Evolutionary conservation across 1,140 invertebrate genomes (phyloP).

Genomic region (Scaptomyza graminum): DNA sequence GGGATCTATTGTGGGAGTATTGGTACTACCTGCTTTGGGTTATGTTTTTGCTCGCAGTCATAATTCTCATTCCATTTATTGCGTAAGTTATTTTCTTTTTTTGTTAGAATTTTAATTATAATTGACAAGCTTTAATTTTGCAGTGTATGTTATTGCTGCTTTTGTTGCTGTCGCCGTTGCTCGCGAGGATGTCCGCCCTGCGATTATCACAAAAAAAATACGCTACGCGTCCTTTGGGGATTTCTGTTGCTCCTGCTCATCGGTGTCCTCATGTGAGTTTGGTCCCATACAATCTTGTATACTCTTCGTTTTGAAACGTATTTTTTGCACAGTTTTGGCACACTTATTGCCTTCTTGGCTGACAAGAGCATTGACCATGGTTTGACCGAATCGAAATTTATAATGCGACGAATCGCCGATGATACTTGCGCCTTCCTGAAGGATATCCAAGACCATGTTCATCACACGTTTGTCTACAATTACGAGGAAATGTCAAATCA

Average conservation of each 20-base stretch:
- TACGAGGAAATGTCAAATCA: slow-evolving; percentile 88
- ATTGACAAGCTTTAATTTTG: not conserved
- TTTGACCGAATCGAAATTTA: slow-evolving; percentile 85
- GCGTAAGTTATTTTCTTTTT: too few relatives aligned
- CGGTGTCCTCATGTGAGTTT: slow-evolving; percentile 91
- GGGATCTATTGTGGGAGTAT: slow-evolving; percentile 86
- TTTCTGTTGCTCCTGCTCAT: slow-evolving; percentile 89
- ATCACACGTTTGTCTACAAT: slow-evolving; percentile 87
- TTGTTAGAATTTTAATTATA: too few relatives aligned
- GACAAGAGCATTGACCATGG: slow-evolving; percentile 92
- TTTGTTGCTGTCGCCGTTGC: slow-evolving; percentile 91
- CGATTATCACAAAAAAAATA: slow-evolving; percentile 92
- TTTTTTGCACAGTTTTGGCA: slow-evolving; percentile 86
- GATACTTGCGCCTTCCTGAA: slow-evolving; percentile 89
- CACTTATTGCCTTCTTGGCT: slow-evolving; percentile 94
- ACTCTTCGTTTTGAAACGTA: not conserved
- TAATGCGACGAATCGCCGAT: slow-evolving; percentile 85
- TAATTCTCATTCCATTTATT: slow-evolving; percentile 87
- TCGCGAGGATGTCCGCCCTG: slow-evolving; percentile 89
- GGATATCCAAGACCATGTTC: slow-evolving; percentile 87
- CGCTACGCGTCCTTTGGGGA: slow-evolving; percentile 88
- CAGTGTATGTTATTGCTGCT: slow-evolving; percentile 92
- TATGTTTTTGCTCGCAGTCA: slow-evolving; percentile 85
- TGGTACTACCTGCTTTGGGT: slow-evolving; percentile 85
- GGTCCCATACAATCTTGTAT: not conserved